Evolutionary conservation across 92 coral and sea anemone genomes (phyloP).

Genomic region (Palythoa caribaeorum): DNA sequence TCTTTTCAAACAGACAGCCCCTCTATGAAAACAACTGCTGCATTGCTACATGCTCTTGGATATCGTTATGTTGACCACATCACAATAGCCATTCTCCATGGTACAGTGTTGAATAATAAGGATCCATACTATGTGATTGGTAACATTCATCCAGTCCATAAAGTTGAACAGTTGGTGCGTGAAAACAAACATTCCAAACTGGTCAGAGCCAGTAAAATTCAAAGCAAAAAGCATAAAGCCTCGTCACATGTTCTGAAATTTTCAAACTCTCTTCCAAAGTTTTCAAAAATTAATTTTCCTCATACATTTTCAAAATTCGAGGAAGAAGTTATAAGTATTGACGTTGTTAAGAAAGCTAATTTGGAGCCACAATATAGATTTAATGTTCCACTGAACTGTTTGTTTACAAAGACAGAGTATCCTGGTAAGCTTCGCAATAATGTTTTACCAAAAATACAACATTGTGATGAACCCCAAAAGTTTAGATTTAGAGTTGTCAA

Average conservation of each 20-base stretch:
- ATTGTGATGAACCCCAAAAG: background rate
- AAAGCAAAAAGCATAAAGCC: background rate
- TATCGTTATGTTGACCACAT: slow-evolving; percentile 50
- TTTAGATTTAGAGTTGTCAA: slow-evolving; percentile 20
- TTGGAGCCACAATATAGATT: background rate
- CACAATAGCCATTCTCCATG: slow-evolving; percentile 36
- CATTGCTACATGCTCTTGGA: slow-evolving; percentile 48
- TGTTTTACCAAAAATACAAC: background rate
- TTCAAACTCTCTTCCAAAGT: background rate
- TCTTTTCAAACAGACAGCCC: background rate
- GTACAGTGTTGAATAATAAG: background rate
- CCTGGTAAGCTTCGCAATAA: background rate
- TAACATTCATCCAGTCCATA: slow-evolving; percentile 45
- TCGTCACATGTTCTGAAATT: background rate
- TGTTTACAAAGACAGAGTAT: background rate
- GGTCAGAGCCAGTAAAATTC: slow-evolving; percentile 12
- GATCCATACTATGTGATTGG: slow-evolving; percentile 46
- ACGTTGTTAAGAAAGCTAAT: background rate
- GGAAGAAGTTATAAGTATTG: background rate
- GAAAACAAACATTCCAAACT: background rate
- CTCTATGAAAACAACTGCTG: background rate
- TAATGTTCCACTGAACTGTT: background rate
- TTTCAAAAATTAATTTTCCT: slow-evolving; percentile 20
- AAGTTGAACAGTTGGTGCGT: slow-evolving; percentile 17
- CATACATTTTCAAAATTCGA: background rate